phyloP scores from a whole-genome alignment of 2,888 invertebrate genomes.

The Limnephilus marmoratus region DNA sequence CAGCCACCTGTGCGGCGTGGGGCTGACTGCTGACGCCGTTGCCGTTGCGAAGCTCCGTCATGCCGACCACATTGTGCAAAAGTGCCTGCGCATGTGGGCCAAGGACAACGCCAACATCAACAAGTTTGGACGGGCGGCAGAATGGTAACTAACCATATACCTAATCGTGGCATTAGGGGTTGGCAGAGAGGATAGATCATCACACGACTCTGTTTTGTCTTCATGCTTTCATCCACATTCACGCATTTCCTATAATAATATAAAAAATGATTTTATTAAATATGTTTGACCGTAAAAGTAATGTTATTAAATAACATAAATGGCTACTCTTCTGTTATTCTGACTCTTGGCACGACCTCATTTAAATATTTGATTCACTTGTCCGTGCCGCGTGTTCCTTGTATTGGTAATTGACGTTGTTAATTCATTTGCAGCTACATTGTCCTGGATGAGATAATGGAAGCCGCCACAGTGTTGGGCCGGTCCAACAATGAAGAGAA shows the following conservation, averaged over 20 bases:
- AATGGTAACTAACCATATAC: constrained; percentile 60
- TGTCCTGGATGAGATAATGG: constrained; percentile 77
- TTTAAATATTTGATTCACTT: neutral
- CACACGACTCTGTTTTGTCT: neutral
- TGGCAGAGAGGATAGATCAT: neutral
- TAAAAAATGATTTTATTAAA: too few relatives aligned
- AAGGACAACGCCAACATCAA: neutral
- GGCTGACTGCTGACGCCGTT: constrained; percentile 55
- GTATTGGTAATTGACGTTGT: constrained; percentile 16
- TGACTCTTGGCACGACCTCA: neutral
- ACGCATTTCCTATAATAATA: neutral
- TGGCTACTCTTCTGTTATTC: too few relatives aligned
- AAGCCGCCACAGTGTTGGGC: constrained; percentile 80
- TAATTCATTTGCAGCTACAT: constrained; percentile 76
- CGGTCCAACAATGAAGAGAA: constrained; percentile 76
- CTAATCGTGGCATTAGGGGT: neutral
- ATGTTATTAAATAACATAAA: neutral
- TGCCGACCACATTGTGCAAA: constrained; percentile 58
- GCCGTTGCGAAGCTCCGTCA: constrained; percentile 55
- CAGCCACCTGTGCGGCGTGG: constrained; percentile 38
- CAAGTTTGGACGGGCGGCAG: constrained; percentile 56
- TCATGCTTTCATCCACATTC: neutral
- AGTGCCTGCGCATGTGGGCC: constrained; percentile 50
- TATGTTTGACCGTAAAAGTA: too few relatives aligned
- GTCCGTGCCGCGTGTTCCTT: neutral